Base-by-base conservation (phyloP, 1,140 invertebrate genomes). In the Drosophila guanche region DNA sequence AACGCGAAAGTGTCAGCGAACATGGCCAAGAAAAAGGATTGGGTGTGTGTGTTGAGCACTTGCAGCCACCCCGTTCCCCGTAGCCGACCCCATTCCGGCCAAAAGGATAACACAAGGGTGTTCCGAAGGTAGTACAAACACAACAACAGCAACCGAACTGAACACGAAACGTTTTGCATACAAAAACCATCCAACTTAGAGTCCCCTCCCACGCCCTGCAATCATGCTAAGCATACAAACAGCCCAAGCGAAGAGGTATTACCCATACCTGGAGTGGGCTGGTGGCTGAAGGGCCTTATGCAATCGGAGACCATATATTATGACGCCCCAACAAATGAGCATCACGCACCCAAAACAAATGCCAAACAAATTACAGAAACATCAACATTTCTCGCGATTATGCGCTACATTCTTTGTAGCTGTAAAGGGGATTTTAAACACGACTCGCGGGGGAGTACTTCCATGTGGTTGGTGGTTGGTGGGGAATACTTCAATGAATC, bases 1-100 rank as follows among this genome's bases (percentile, higher is more conserved):
- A 85, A 85, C 77, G 81, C 77, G 81, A 85, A 77, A 81, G 81
- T 86, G 81, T 88, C 81, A 88, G 83, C 83, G 62, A 65, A 61
- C 71, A 79, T 48, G 56, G 16, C 61, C 43, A 65, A 65, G 58
- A 63, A 63, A 65, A 37, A 1, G 33, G 33, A 3, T 12, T 37
- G 33, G 10, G 33, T 12, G 10, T 33, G 33, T 33, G 6, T 29
- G 66, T 77, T 76, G 63, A 63, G 55, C 71, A 78, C 68, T 69
- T 83, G 59, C 69, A 75, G 79, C 71, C 76, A 29, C 5, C 27
- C 5, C 27, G n/a, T n/a, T n/a, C 27, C 5, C 5, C 27, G n/a
- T n/a, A n/a, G n/a, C 27, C 5, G 27, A 1, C 5, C 5, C 65
- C 16, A 20, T 20, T 20, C 16, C 65, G 76, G 79, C 33, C 33